A percentile compares a stretch with the other conserved stretches of the same genome.
Evolutionary conservation across 2,113 vertebrate genomes (phyloP).

Genomic region (Hirundichthys speculiger): DNA sequence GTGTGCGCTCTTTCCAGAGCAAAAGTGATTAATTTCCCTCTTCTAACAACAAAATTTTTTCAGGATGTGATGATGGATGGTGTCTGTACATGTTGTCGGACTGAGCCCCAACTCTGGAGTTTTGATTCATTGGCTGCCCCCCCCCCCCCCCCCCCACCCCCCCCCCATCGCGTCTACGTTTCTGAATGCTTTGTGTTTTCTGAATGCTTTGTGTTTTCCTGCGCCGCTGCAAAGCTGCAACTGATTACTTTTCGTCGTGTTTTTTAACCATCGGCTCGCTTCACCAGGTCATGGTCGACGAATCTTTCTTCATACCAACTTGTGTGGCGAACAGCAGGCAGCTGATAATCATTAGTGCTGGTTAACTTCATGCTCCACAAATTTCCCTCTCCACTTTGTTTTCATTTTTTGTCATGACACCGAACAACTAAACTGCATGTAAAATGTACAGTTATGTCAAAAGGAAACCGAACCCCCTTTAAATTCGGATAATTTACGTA

Average conservation of each 20-base stretch:
- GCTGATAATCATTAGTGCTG: slow-evolving; percentile 63
- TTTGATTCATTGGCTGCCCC: slow-evolving; percentile 56
- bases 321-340: slow-evolving; percentile 64
- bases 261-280: slow-evolving; percentile 37
- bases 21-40: slow-evolving; percentile 34
- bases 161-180: slow-evolving; percentile 15
- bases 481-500: too few species aligned
- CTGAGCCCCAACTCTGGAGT: slow-evolving; percentile 22
- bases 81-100: slow-evolving; percentile 28
- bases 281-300: slow-evolving; percentile 49
- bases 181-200: slow-evolving; percentile 21
- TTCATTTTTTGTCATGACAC: not conserved
- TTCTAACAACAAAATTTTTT: slow-evolving; percentile 20
- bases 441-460: too few species aligned
- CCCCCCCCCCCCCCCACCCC: slow-evolving; percentile 21
- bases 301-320: slow-evolving; percentile 61
- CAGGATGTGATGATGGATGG: slow-evolving; percentile 29
- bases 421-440: too few species aligned
- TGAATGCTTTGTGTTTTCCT: slow-evolving; percentile 17
- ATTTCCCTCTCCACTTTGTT: slow-evolving; percentile 40
- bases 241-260: slow-evolving; percentile 30
- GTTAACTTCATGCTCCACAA: slow-evolving; percentile 26
- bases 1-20: not conserved
- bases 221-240: slow-evolving; percentile 33
- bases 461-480: too few species aligned